Conservation (phyloP, 64 coral and sea anemone species). For the Astreopora myriophthalma region DNA sequence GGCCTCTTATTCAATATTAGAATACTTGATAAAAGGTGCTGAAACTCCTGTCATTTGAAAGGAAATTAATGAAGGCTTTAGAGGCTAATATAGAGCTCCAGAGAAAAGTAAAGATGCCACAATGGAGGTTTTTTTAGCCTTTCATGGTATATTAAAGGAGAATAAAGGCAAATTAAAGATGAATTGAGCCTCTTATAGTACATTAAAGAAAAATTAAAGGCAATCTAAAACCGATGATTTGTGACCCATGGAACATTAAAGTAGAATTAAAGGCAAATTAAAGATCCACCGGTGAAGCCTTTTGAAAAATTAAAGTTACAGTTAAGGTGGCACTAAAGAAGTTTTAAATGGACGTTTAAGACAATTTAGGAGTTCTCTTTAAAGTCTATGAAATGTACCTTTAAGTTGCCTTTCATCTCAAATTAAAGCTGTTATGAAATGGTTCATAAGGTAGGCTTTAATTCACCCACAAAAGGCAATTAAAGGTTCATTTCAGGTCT, state of each 20-base stretch:
- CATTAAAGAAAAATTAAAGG: not conserved
- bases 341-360: not conserved
- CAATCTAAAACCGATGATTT: not conserved
- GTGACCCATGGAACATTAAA: not conserved
- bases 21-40: not conserved
- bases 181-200: not conserved
- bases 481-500: constrained; percentile 5
- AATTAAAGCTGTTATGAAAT: not conserved
- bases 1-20: not conserved
- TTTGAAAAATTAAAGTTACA: not conserved
- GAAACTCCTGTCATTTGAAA: not conserved
- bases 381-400: constrained; percentile 1
- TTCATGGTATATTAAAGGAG: not conserved
- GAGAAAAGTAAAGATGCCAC: not conserved
- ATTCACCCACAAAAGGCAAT: not conserved
- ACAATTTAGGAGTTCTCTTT: not conserved
- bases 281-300: not conserved
- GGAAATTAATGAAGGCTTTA: not conserved
- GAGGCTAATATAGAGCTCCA: not conserved
- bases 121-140: not conserved
- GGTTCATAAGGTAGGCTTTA: not conserved
- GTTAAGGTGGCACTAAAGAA: not conserved
- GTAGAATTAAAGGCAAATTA: not conserved
- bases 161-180: not conserved
- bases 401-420: not conserved